Conservation (phyloP, 1,140 invertebrate species). For the Centruroides vittatus region DNA sequence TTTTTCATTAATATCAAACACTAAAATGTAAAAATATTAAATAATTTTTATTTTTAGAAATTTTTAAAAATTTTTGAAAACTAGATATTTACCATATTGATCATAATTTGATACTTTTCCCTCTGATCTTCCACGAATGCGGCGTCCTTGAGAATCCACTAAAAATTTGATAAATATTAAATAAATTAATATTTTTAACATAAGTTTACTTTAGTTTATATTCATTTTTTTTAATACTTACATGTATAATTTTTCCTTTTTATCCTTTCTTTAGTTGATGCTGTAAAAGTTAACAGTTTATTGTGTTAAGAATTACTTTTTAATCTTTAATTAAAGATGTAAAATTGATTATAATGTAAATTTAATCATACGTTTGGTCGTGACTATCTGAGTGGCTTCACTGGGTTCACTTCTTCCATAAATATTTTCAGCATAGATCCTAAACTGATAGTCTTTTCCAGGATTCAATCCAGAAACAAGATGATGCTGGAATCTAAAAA, state of each 20-base stretch:
- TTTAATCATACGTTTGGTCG: constrained; percentile 16
- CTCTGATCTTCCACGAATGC: constrained; percentile 76
- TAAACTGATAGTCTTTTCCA: constrained; percentile 90
- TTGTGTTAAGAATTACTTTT: no score
- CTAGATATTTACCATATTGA: constrained; percentile 51
- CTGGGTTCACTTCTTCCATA: constrained; percentile 91
- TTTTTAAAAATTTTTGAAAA: neutral
- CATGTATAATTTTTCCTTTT: constrained; percentile 58
- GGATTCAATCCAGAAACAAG: constrained; percentile 70
- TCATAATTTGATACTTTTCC: constrained; percentile 89
- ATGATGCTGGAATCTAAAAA: constrained; percentile 62
- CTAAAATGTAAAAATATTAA: constrained; percentile 32
- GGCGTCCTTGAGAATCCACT: constrained; percentile 83
- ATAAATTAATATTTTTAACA: neutral
- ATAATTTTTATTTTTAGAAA: neutral
- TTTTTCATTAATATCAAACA: constrained; percentile 94
- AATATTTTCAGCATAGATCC: constrained; percentile 90
- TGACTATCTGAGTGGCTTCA: constrained; percentile 16
- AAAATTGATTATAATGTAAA: no score
- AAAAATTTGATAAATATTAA: constrained; percentile 13
- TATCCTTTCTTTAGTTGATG: constrained; percentile 51
- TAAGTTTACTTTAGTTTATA: neutral
- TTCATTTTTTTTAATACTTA: constrained; percentile 16
- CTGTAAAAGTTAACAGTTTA: neutral
- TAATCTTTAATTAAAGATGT: no score